Evolutionary conservation across 2,797 vertebrate species (phyloP), one percentile per base, ranked within the genome.

Genomic region (Calcarius lapponicus): DNA sequence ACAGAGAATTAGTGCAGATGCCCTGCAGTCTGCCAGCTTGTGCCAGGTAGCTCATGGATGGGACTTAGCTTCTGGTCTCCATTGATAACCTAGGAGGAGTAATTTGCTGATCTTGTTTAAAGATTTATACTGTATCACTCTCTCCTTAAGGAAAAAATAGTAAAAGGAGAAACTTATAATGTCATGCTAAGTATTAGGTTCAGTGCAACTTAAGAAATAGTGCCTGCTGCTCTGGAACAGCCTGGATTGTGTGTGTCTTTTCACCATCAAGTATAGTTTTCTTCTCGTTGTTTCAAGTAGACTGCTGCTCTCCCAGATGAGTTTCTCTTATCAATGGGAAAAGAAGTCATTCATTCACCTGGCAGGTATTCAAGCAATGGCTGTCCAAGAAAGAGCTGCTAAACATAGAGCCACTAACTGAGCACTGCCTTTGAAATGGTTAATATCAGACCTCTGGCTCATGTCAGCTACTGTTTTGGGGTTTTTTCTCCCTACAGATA

Each of bases 391-490:
- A 75, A 54, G 18, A 74, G 31, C 61, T 95, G 82, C 76, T 81
- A 29, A 78, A 66, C 50, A 16, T 2, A 50, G 38, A 58, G 40
- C 40, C 32, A 65, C 36, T 31, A 95, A 89, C 40, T 11, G 6
- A 85, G 26, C 5, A 15, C 78, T 90, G 80, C 40, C 51, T 31
- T 50, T 79, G 70, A 67, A 90, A 74, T 66, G 61, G 75, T 97
- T 97, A 89, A 92, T 94, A 84, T 82, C 85, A 88, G 86, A 79
- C 42, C 43, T 80, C 70, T 22, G n/a, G 28, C 21, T 91, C 70
- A 65, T 71, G 28, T 91, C 74, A 92, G 78, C 78, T 86, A 48
- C 67, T 87, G 45, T 65, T 73, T 62, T 14, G 21, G 38, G 29
- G 0, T 8, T 10, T 38, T 43, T 47, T 7, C 12, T 10, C 9